Percentiles rank a stretch among this genome's conserved stretches.
phyloP scores from a whole-genome alignment of 2,797 vertebrate species.

The Hephaestus fuliginosus region DNA sequence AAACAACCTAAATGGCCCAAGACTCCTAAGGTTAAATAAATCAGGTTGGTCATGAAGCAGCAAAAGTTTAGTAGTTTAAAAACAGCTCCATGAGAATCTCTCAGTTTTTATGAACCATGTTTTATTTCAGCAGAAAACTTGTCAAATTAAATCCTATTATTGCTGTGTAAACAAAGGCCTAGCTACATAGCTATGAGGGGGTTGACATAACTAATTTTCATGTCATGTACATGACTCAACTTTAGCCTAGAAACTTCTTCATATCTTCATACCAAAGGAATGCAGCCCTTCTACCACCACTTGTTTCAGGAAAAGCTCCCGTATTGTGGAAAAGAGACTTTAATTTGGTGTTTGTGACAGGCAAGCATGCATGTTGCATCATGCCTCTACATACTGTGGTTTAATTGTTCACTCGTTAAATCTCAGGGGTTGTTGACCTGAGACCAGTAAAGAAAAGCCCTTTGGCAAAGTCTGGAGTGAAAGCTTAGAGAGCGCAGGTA shows the following conservation, averaged over 20 bases:
- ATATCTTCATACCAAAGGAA: conserved; percentile 30
- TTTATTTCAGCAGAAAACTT: not conserved
- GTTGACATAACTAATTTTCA: not conserved
- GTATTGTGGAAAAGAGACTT: conserved; percentile 18
- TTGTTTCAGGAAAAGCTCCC: conserved; percentile 10
- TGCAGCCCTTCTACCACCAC: conserved; percentile 10
- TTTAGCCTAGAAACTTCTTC: not conserved
- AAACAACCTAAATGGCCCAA: too few species aligned
- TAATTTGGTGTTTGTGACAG: not conserved
- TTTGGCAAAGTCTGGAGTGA: conserved; percentile 18
- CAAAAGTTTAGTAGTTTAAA: not conserved
- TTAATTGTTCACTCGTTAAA: conserved; percentile 36
- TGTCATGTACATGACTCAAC: not conserved
- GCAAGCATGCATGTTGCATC: conserved; percentile 16
- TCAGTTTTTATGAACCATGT: not conserved
- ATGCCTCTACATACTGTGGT: conserved; percentile 13
- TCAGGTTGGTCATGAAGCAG: not conserved
- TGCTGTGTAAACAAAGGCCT: not conserved
- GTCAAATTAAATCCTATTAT: not conserved
- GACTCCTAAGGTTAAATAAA: not conserved
- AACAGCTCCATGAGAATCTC: not conserved
- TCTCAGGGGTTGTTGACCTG: conserved; percentile 35
- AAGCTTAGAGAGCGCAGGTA: conserved; percentile 35
- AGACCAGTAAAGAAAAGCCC: conserved; percentile 53
- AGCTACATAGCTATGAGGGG: not conserved